Base-by-base conservation (phyloP, 2,113 vertebrate genomes). In the Odontesthes bonariensis region DNA sequence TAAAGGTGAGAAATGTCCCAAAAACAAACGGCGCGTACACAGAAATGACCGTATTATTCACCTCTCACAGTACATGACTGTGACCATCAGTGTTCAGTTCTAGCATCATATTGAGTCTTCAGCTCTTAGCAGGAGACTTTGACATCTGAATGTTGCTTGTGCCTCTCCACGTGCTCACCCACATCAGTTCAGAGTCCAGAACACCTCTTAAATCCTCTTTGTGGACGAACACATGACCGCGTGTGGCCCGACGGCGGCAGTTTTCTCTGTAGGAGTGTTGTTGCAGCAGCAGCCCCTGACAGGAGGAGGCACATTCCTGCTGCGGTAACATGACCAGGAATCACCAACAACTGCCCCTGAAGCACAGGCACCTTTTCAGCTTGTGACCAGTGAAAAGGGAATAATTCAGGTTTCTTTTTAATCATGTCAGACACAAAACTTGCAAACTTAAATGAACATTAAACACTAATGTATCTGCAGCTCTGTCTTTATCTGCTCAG, bases 131-230 rank as follows among this genome's bases (percentile, higher is more conserved):
- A 32, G 60, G 56, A 35, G 70, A 32, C 19, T 3, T 20, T 6
- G n/a, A 14, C 6, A 32, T 31, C 6, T 32, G 14, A 1, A 1
- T 44, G 5, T 53, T 51, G 46, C 54, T 32, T 31, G 46, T 69
- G 60, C 4, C 0, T 46, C 40, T 47, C 17, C 63, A 40, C 32
- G 8, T 68, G 57, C 20, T 71, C 49, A n/a, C 6, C 2, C 9
- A 20, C 35, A 63, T 49, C 55, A 23, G 59, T 31, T 49, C 55
- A 68, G 69, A 77, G 54, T 82, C 44, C 74, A 63, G 12, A 33
- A 22, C 23, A 16, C 66, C 7, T 63, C 13, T 22, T 69, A 89
- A 92, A 89, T 90, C 87, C 83, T 81, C 86, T 77, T 85, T 87
- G 80, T 79, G 60, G 44, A 60, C 42, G 32, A 88, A 6, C 92